A percentile compares a stretch with the other conserved stretches of the same genome.
Conservation (phyloP, 2,797 vertebrate species). For the Orientallactaga sibirica region DNA sequence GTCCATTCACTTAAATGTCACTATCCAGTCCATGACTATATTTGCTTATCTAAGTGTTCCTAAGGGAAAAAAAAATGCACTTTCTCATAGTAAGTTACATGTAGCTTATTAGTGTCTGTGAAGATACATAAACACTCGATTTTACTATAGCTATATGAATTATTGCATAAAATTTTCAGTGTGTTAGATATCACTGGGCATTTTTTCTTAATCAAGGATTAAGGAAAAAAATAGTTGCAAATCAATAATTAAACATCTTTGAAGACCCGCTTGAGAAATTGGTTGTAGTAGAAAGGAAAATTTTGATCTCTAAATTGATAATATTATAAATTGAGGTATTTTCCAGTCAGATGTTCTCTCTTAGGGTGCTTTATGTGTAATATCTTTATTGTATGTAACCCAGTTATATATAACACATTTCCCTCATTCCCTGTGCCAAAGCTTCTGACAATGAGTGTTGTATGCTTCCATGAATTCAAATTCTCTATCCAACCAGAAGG, state of each 20-base stretch:
- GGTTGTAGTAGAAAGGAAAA: conserved; percentile 14
- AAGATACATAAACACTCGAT: conserved; percentile 62
- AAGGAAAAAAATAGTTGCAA: conserved; percentile 48
- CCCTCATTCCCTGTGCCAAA: no score
- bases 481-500: neutral
- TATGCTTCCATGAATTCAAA: neutral
- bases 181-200: conserved; percentile 41
- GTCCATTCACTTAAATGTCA: neutral
- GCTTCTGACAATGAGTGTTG: no score
- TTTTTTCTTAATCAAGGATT: conserved; percentile 81
- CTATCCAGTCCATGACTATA: neutral
- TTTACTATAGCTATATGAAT: conserved; percentile 70
- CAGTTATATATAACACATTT: no score
- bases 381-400: neutral
- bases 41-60: conserved; percentile 74
- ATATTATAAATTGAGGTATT: conserved; percentile 30
- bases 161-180: conserved; percentile 23
- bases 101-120: conserved; percentile 80
- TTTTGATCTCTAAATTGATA: conserved; percentile 2
- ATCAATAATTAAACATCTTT: conserved; percentile 54
- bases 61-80: conserved; percentile 73
- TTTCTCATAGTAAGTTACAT: conserved; percentile 72
- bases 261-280: conserved; percentile 28
- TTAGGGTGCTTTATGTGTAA: neutral
- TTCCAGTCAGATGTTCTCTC: neutral